A percentile compares a stretch with the other conserved stretches of the same genome.
phyloP scores from a whole-genome alignment of 2,113 vertebrate species.

The Eurypyga helias region DNA sequence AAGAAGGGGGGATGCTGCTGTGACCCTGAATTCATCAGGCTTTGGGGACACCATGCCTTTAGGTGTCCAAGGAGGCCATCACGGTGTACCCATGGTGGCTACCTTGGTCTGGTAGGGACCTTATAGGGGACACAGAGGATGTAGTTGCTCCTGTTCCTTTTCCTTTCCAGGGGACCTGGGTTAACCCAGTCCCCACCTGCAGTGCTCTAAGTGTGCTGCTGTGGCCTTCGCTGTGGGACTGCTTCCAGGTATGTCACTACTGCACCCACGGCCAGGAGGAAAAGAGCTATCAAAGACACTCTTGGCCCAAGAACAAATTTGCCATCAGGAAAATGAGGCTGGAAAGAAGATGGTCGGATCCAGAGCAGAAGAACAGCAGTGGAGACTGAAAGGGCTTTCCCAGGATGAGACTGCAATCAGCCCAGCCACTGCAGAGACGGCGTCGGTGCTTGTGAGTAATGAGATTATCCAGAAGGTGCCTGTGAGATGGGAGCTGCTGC shows the following conservation, averaged over 20 bases:
- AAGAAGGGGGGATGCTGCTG: background rate
- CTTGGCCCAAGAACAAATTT: background rate
- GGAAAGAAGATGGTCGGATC: background rate
- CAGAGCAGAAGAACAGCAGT: background rate
- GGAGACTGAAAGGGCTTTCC: background rate
- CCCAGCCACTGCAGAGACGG: rapidly evolving
- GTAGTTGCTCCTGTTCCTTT: background rate
- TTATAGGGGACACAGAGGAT: background rate
- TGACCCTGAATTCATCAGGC: background rate
- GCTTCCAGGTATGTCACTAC: background rate
- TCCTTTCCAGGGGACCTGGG: background rate
- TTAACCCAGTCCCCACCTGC: background rate
- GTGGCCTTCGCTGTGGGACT: background rate
- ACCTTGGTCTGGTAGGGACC: background rate
- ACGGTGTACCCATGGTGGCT: background rate
- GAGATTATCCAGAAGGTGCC: background rate
- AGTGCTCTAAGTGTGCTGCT: background rate
- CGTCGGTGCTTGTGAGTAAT: rapidly evolving
- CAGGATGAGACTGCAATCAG: background rate
- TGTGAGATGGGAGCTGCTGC: rapidly evolving
- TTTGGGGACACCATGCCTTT: background rate
- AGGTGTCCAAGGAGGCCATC: too few relatives aligned
- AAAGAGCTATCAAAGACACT: background rate
- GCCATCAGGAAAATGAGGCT: background rate
- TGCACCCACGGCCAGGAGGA: background rate